Evolutionary conservation across 2,113 vertebrate species (phyloP), one percentile per base, ranked within the genome.

Genomic region (Hypomesus transpacificus): DNA sequence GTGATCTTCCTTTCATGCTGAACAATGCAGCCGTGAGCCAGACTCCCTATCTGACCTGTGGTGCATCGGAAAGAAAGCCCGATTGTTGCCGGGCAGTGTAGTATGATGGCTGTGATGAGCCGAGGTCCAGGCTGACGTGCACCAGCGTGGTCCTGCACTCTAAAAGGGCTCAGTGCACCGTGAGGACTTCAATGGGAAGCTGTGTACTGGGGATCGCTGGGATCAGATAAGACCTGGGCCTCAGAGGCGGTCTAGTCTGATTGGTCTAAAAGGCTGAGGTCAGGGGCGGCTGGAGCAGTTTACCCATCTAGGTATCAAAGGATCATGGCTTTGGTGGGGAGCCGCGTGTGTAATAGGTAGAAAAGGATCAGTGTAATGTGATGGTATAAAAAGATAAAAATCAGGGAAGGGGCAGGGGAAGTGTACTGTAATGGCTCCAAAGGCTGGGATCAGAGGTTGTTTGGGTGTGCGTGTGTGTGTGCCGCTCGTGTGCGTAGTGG

Each of bases 221-320:
- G 78, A 80, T 69, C 77, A 87, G 91, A 92, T 92, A 90, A 88
- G 88, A 88, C 89, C 90, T 53, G 77, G 80, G 80, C 80, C 86
- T 85, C 84, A 82, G 85, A 90, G 88, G 87, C 89, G 89, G 89
- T 88, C 86, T 88, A 80, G 81, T 86, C 84, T 88, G 89, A 91
- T 90, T 88, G 88, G 82, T 89, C 89, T 88, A 87, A 89, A 90
- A 88, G 88, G 83, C 86, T 79, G 87, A 84, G 91, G 90, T 92
- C 91, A 91, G 90, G 85, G 86, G 87, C 82, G 82, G 84, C 77
- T 83, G 86, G 86, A 88, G 83, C 83, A 77, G 84, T 90, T 89
- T 88, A 90, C 87, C 84, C 87, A 83, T 85, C 76, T 80, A 89
- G 84, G 89, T 90, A 90, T 91, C 90, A 87, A 80, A 84, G 83